A percentile compares a stretch with the other conserved stretches of the same genome.
Conservation (phyloP, 1,140 invertebrate species). For the Cyclina sinensis region DNA sequence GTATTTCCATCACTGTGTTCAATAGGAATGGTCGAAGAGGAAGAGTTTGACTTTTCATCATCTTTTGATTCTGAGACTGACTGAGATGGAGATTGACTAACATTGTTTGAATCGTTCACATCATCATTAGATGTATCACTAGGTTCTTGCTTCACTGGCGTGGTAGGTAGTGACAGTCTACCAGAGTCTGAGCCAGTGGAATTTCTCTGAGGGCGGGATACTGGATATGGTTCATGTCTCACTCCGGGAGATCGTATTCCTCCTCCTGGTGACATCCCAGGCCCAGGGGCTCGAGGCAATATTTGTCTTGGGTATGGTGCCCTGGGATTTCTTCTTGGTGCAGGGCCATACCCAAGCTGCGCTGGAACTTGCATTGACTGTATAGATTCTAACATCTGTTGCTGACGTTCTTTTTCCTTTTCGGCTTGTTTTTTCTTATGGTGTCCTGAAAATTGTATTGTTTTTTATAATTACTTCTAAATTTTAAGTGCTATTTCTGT, state of each 20-base stretch:
- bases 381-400: slow-evolving; percentile 24
- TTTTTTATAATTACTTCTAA: too few species aligned
- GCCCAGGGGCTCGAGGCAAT: slow-evolving; percentile 6
- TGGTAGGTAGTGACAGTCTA: neutral
- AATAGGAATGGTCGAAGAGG: slow-evolving; percentile 37
- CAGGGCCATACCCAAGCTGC: slow-evolving; percentile 31
- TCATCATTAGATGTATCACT: slow-evolving; percentile 8
- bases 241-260: slow-evolving; percentile 1
- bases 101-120: slow-evolving; percentile 35
- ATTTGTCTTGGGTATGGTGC: slow-evolving; percentile 33
- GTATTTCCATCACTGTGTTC: slow-evolving; percentile 6
- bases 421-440: slow-evolving; percentile 50
- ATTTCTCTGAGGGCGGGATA: slow-evolving; percentile 46
- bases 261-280: slow-evolving; percentile 4
- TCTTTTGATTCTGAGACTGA: slow-evolving; percentile 38
- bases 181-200: slow-evolving; percentile 21
- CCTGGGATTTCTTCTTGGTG: slow-evolving; percentile 7
- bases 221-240: slow-evolving; percentile 40
- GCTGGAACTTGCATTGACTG: slow-evolving; percentile 17
- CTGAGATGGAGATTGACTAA: slow-evolving; percentile 21
- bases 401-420: slow-evolving; percentile 43
- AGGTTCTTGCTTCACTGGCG: slow-evolving; percentile 22
- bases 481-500: too few species aligned
- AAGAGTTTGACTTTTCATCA: slow-evolving; percentile 51
- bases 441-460: slow-evolving; percentile 51